These are phyloP conservation scores for Hapalemur alaotrensis DNA, from an alignment of 2,797 vertebrate genomes.

Conservation along the genomic window DNA sequence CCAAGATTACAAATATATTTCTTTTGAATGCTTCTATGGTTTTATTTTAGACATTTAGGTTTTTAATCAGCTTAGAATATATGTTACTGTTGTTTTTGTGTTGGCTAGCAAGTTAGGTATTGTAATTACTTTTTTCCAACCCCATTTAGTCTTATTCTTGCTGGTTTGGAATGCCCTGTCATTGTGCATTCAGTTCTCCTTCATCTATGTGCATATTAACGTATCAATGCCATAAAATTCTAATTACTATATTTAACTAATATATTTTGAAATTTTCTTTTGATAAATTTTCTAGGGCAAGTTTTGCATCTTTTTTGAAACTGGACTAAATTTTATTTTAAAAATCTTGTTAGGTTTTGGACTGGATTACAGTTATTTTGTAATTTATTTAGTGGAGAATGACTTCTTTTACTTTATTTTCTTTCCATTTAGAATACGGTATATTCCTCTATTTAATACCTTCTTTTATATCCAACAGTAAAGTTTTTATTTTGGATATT, in stretches of 20 bases:
- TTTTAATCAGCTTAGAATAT: background rate
- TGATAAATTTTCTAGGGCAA: background rate
- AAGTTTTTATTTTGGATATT: background rate
- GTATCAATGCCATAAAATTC: background rate
- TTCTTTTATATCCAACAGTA: background rate
- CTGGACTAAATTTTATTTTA: background rate
- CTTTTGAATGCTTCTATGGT: background rate
- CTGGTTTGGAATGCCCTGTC: background rate
- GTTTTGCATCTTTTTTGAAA: slow-evolving; percentile 13
- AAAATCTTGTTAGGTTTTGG: background rate
- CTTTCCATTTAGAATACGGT: background rate
- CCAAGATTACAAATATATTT: background rate
- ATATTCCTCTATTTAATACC: background rate
- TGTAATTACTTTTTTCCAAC: background rate
- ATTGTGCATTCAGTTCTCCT: background rate
- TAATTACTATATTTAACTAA: background rate
- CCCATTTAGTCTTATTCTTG: background rate
- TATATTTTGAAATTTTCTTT: background rate
- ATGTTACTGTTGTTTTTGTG: background rate
- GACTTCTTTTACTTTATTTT: background rate
- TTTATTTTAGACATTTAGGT: background rate
- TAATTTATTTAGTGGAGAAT: background rate
- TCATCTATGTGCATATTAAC: background rate
- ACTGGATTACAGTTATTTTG: background rate
- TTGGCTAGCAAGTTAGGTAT: background rate